Evolutionary conservation across 2,888 invertebrate genomes (phyloP).

Genomic region (Zele albiditarsus): DNA sequence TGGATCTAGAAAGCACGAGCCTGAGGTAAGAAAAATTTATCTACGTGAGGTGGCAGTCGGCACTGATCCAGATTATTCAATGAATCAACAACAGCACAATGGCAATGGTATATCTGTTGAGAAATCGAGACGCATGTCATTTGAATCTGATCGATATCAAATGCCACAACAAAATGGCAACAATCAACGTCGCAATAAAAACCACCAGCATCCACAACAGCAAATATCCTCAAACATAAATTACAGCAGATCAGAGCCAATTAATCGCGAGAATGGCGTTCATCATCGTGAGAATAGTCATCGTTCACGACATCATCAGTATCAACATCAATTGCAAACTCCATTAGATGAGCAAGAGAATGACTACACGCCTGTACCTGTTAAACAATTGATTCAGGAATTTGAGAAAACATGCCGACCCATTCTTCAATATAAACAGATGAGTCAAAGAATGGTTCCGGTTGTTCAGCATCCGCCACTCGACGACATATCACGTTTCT

Average conservation of each 20-base stretch:
- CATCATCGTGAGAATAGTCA: constrained; percentile 33
- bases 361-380: constrained; percentile 71
- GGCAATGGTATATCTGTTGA: constrained; percentile 50
- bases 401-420: constrained; percentile 79
- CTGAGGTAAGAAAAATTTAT: constrained; percentile 67
- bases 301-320: constrained; percentile 35
- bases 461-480: constrained; percentile 59
- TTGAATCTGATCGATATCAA: constrained; percentile 50
- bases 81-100: constrained; percentile 39
- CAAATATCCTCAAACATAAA: constrained; percentile 41
- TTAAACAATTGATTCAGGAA: constrained; percentile 75
- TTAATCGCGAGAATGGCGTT: constrained; percentile 37
- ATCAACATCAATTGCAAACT: constrained; percentile 33
- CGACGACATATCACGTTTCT: constrained; percentile 67
- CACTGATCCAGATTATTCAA: constrained; percentile 61
- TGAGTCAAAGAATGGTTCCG: constrained; percentile 65
- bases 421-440: constrained; percentile 75
- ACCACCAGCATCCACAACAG: constrained; percentile 56
- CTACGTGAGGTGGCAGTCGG: constrained; percentile 68
- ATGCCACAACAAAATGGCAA: constrained; percentile 40
- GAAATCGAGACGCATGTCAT: constrained; percentile 58
- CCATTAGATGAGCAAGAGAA: constrained; percentile 50
- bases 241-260: neutral
- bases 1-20: constrained; percentile 36
- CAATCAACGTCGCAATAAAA: constrained; percentile 51